Evolutionary conservation across 2,113 vertebrate genomes (phyloP).

Genomic region (Hucho hucho): DNA sequence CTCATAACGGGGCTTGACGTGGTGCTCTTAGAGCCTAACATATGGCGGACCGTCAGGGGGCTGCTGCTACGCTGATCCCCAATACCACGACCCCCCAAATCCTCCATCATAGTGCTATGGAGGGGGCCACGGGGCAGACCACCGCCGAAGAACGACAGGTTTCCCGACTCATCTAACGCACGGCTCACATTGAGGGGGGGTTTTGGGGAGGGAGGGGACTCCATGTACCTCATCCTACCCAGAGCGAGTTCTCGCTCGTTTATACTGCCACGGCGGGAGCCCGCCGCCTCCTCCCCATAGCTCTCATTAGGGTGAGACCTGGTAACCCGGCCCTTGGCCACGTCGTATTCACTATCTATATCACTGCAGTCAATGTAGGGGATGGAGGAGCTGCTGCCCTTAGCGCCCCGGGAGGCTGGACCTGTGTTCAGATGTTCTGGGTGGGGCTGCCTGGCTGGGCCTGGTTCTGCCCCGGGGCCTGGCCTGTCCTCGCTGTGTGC

Average conservation of each 20-base stretch:
- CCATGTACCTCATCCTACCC: conserved; percentile 67
- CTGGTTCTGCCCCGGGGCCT: conserved; percentile 61
- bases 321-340: conserved; percentile 74
- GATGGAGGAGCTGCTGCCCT: conserved; percentile 83
- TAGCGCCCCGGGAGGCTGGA: conserved; percentile 86
- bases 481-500: conserved; percentile 57
- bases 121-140: conserved; percentile 68
- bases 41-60: conserved; percentile 65
- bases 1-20: conserved; percentile 73
- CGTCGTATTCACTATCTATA: conserved; percentile 84
- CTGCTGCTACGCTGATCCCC: conserved; percentile 66
- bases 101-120: conserved; percentile 76
- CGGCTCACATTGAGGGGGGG: conserved; percentile 67
- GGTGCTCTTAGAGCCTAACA: conserved; percentile 73
- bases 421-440: conserved; percentile 88
- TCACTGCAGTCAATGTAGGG: conserved; percentile 88
- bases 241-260: conserved; percentile 66
- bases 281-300: conserved; percentile 72
- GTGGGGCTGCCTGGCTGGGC: conserved; percentile 70
- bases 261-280: conserved; percentile 45
- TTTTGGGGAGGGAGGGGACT: conserved; percentile 70
- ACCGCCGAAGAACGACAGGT: conserved; percentile 70
- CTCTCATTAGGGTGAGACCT: conserved; percentile 80
- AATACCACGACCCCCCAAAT: conserved; percentile 57
- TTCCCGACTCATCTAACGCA: conserved; percentile 70